phyloP scores from a whole-genome alignment of 2,797 vertebrate genomes.

The Mustela erminea region DNA sequence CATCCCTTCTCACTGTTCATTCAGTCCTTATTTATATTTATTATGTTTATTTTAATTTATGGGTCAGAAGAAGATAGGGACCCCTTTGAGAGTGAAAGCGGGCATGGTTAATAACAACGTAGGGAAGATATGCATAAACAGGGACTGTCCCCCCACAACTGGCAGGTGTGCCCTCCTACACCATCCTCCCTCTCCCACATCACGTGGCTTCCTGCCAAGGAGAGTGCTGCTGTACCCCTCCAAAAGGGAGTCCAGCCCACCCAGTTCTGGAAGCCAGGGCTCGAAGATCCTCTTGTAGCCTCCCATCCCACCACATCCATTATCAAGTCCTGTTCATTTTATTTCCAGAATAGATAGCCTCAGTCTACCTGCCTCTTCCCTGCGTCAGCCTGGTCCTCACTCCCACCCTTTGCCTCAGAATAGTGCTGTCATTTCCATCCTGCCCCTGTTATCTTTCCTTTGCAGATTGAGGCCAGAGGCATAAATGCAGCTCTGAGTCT shows the following conservation, averaged over 20 bases:
- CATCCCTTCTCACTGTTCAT: background rate
- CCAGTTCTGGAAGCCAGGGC: background rate
- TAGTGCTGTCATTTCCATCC: background rate
- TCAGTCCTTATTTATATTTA: constrained; percentile 36
- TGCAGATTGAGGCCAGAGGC: background rate
- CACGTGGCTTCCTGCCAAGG: background rate
- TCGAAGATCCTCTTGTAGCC: background rate
- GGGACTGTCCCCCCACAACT: background rate
- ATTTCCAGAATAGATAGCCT: background rate
- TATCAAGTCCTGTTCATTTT: background rate
- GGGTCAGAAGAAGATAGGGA: background rate
- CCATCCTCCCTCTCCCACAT: no score
- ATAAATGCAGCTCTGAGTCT: background rate
- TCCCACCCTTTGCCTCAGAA: no score
- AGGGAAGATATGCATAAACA: background rate
- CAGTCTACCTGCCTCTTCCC: background rate
- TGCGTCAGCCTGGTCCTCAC: background rate
- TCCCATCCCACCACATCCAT: background rate
- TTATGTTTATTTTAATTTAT: constrained; percentile 38
- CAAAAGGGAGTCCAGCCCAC: background rate
- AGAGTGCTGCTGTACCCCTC: background rate
- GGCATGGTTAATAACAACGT: no score
- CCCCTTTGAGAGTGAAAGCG: background rate
- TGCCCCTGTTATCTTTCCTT: background rate
- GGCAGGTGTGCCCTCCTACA: background rate